Conservation (phyloP, 2,888 invertebrate genomes). For the Drosophila barbarae region DNA sequence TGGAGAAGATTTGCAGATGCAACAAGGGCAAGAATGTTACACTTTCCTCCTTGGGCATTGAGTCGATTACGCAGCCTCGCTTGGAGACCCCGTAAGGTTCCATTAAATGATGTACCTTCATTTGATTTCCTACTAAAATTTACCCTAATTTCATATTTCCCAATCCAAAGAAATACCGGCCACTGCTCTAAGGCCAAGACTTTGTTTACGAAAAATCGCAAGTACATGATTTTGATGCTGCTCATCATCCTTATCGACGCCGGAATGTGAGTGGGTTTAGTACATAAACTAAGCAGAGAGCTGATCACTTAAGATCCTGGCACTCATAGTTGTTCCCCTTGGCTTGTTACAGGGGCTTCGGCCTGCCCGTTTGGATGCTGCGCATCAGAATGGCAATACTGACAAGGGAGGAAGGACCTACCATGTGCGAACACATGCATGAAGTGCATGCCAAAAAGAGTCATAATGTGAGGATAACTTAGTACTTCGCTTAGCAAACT, state of each 20-base stretch:
- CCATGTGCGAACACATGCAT: slow-evolving; percentile 1
- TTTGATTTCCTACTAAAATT: not conserved
- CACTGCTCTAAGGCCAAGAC: not conserved
- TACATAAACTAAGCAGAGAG: not conserved
- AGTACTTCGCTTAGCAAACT: no score
- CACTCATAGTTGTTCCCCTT: not conserved
- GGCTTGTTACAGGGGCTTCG: slow-evolving; percentile 3
- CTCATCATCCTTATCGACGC: not conserved
- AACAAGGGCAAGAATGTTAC: slow-evolving; percentile 32
- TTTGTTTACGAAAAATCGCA: not conserved
- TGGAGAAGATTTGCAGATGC: slow-evolving; percentile 31
- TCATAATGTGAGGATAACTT: not conserved
- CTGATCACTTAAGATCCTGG: not conserved
- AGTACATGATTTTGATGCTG: not conserved
- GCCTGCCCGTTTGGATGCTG: slow-evolving; percentile 18
- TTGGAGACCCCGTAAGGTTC: not conserved
- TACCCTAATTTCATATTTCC: not conserved
- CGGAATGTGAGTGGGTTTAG: slow-evolving; percentile 9
- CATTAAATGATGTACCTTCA: no score
- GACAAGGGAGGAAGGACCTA: accelerated
- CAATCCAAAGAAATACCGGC: not conserved
- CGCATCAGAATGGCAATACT: not conserved
- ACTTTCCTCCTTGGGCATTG: slow-evolving; percentile 33
- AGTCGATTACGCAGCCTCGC: slow-evolving; percentile 1
- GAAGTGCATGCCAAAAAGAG: accelerated